phyloP scores from a whole-genome alignment of 2,113 vertebrate genomes.

The Pseudorhombus dupliciocellatus region DNA sequence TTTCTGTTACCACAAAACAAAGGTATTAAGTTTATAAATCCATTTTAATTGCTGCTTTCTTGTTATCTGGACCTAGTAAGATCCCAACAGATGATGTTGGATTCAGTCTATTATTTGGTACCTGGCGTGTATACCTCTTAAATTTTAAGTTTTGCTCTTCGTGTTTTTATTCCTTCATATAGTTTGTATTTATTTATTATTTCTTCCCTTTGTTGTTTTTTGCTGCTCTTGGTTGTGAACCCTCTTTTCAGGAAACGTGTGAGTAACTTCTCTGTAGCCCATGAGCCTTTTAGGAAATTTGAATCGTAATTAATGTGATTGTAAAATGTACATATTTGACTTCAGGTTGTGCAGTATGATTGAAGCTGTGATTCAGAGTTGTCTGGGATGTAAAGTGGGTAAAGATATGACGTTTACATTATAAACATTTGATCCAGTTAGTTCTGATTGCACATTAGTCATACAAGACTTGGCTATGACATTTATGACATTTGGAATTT shows the following conservation, averaged over 20 bases:
- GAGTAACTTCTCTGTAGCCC: conserved; percentile 6
- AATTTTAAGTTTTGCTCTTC: conserved; percentile 1
- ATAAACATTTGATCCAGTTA: no score
- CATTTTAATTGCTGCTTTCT: conserved; percentile 25
- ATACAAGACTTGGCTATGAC: no score
- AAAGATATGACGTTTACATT: background rate
- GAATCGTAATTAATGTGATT: conserved; percentile 41
- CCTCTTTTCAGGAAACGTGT: conserved; percentile 1
- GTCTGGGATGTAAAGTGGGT: background rate
- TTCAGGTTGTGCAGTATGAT: conserved; percentile 25
- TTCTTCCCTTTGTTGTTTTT: background rate
- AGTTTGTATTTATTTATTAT: conserved; percentile 17
- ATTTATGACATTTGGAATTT: no score
- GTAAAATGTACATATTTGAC: conserved; percentile 45
- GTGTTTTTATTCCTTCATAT: conserved; percentile 2
- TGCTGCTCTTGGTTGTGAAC: conserved; percentile 20
- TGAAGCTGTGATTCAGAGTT: conserved; percentile 49
- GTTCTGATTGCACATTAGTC: no score
- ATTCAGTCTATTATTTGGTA: conserved; percentile 35
- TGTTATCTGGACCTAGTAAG: conserved; percentile 15
- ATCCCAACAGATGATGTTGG: conserved; percentile 12
- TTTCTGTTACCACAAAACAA: conserved; percentile 22
- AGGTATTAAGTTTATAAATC: conserved; percentile 39
- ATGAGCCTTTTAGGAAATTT: conserved; percentile 53
- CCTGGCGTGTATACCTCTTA: conserved; percentile 19